Evolutionary conservation across 2,113 vertebrate species (phyloP), one percentile per base, ranked within the genome.

Genomic region (Aptenodytes forsteri): DNA sequence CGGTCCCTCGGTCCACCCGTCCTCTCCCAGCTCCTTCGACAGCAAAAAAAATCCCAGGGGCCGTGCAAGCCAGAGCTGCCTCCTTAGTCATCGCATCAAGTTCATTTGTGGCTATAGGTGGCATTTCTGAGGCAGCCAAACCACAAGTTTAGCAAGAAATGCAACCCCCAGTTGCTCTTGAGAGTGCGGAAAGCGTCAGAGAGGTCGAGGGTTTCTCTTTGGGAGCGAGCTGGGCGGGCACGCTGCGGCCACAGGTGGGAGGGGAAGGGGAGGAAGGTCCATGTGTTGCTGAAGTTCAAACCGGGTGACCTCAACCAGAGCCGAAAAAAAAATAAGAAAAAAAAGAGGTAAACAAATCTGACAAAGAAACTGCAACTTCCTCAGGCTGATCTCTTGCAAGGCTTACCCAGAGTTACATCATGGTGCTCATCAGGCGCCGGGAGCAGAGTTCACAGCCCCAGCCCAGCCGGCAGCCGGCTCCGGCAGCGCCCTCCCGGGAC

Each of bases 331-430:
- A 32, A 8, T 10, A 6, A 2, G 13, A 25, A 7, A 61, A 54
- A 15, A 18, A 55, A 40, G 18, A 64, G 26, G 78, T 87, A 79
- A 87, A 76, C 58, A 84, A 59, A 70, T 15, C 18, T 1, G 9
- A 38, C 16, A 26, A 25, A 50, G 32, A 18, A 66, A 25, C 7
- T 3, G 54, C 32, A 38, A 5, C 59, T 73, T 80, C 75, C 75
- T 61, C 25, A 0, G 62, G 55, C 44, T 40, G 40, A 23, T 73
- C 73, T 84, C 72, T 42, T 55, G 96, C 95, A 95, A 97, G 75
- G 65, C 58, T 84, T 8, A 6, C 72, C 65, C 16, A 1, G 78
- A 52, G 85, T 98, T 97, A 96, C 96, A 98, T 93, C 95, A 96
- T 92, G 65, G 82, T 76, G 59, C 89, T 95, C 75, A 15, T 89